These are phyloP conservation scores for Lucifuga dentata DNA, from an alignment of 2,113 vertebrate species.

Conservation along the genomic window DNA sequence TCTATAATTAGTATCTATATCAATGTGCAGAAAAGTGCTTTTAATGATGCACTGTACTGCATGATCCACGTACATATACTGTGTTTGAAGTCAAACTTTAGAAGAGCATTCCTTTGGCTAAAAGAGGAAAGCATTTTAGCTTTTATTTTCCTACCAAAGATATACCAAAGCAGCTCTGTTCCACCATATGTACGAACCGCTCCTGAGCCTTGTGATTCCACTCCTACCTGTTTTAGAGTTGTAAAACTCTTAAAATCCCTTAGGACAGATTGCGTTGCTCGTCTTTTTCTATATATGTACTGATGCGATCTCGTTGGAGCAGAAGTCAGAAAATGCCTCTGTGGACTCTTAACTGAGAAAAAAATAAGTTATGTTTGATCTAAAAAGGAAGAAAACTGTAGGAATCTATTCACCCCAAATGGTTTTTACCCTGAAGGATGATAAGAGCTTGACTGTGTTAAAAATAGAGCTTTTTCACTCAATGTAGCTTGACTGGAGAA, in stretches of 20 bases:
- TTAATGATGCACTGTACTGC: slow-evolving; percentile 20
- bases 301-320: slow-evolving; percentile 58
- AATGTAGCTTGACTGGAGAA: slow-evolving; percentile 9
- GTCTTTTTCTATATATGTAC: slow-evolving; percentile 44
- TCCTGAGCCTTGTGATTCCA: slow-evolving; percentile 34
- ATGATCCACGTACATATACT: slow-evolving; percentile 23
- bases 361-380: slow-evolving; percentile 48
- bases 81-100: slow-evolving; percentile 37
- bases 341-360: slow-evolving; percentile 20
- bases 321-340: slow-evolving; percentile 50
- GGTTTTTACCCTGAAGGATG: slow-evolving; percentile 43
- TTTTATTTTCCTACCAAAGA: slow-evolving; percentile 32
- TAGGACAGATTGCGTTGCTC: slow-evolving; percentile 36
- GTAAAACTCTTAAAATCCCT: slow-evolving; percentile 29
- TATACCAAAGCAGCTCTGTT: slow-evolving; percentile 41
- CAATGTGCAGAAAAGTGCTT: slow-evolving; percentile 7
- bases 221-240: slow-evolving; percentile 49
- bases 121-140: slow-evolving; percentile 21
- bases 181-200: slow-evolving; percentile 15
- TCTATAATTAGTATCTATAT: too few species aligned
- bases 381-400: slow-evolving; percentile 26
- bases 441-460: slow-evolving; percentile 27
- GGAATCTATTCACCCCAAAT: slow-evolving; percentile 41
- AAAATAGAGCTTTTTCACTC: slow-evolving; percentile 49
- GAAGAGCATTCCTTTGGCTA: slow-evolving; percentile 16